Evolutionary conservation across 2,113 vertebrate genomes (phyloP), one percentile per base, ranked within the genome.

Genomic region (Scolopax mira): DNA sequence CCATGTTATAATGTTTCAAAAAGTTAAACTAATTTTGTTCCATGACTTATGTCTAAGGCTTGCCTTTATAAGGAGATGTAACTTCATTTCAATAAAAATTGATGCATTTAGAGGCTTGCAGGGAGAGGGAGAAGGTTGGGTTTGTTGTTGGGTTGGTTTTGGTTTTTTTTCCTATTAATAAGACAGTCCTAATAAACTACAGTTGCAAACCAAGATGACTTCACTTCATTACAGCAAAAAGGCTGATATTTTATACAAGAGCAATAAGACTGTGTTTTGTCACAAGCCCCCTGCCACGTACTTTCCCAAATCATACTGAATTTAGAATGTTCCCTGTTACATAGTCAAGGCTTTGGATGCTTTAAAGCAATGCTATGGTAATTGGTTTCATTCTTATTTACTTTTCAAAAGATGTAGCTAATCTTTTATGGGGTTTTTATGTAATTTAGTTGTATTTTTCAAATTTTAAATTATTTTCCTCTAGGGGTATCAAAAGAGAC

Each of bases 151-250:
- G 52, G 28, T 18, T 5, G 37, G 27, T 4, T 6, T 12, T 30
- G n/a, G n/a, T n/a, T 28, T 2, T 23, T 86, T 61, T 42, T 30
- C 11, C 44, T 28, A 25, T 44, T 74, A 62, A 54, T 67, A 42
- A 95, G 21, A 75, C 13, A 64, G n/a, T 70, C 30, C 9, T 81
- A 83, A 90, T 28, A 86, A 94, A 69, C 19, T 65, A 30, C 66
- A 69, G 31, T 73, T 95, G 49, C 70, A 96, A 94, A 85, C 28
- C 41, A 73, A 82, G 44, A 87, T 65, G 61, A 95, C 28, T 81
- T 87, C 15, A 62, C 27, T 91, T 85, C 25, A 79, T 83, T 90
- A 65, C 17, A 83, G 17, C 6, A 85, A 77, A 82, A 93, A 66
- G 22, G 6, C 18, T 83, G 67, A 64, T 86, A 81, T 19, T 84